Percentiles rank a stretch among this genome's conserved stretches.
phyloP scores from a whole-genome alignment of 1,140 invertebrate species.

The Drosophila auraria region DNA sequence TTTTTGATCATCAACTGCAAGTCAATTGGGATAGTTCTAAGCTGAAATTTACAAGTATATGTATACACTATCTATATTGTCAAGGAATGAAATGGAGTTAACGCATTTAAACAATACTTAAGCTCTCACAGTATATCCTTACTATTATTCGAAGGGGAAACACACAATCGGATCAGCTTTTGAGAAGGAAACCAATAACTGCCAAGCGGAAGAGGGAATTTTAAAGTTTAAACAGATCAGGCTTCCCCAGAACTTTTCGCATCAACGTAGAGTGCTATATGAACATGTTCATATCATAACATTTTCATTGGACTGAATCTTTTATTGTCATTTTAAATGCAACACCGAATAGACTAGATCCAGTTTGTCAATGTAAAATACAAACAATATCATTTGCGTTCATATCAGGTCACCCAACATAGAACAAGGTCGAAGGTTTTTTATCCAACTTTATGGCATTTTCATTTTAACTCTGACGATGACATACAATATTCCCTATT shows the following conservation, averaged over 20 bases:
- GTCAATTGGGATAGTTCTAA: constrained; percentile 66
- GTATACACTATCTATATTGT: constrained; percentile 36
- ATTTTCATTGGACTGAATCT: constrained; percentile 75
- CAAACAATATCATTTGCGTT: constrained; percentile 74
- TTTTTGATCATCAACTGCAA: constrained; percentile 30
- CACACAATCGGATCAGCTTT: constrained; percentile 18
- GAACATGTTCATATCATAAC: constrained; percentile 68
- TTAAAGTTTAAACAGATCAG: constrained; percentile 4
- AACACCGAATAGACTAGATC: constrained; percentile 54
- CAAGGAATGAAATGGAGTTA: constrained; percentile 45
- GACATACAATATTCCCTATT: constrained; percentile 3
- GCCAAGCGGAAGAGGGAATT: constrained; percentile 36
- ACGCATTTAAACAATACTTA: constrained; percentile 23
- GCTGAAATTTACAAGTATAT: constrained; percentile 26
- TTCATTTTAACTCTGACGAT: constrained; percentile 31
- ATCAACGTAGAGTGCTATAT: constrained; percentile 56
- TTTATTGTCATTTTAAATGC: constrained; percentile 77
- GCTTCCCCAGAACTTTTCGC: constrained; percentile 28
- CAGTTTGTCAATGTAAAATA: constrained; percentile 45
- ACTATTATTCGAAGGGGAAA: constrained; percentile 11
- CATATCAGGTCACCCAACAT: constrained; percentile 67
- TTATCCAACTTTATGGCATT: constrained; percentile 29
- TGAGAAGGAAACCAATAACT: constrained; percentile 30
- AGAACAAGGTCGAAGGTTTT: constrained; percentile 43
- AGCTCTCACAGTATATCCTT: constrained; percentile 46